A percentile compares a stretch with the other conserved stretches of the same genome.
These are phyloP conservation scores for Ectropis crepuscularia DNA, from an alignment of 2,888 invertebrate species.

Conservation along the genomic window DNA sequence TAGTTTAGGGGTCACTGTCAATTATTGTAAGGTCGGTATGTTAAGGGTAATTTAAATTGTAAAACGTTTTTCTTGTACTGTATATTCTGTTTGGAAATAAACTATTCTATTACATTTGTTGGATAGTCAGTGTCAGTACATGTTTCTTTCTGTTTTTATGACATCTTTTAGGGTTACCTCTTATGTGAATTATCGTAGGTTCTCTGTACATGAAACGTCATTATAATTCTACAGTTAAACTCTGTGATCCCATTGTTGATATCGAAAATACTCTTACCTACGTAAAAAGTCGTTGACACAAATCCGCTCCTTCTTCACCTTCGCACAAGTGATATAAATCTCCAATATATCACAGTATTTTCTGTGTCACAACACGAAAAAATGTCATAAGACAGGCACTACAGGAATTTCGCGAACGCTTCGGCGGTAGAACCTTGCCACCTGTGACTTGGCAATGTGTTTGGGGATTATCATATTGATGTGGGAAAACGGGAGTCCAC, in stretches of 20 bases:
- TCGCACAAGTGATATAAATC: constrained; percentile 48
- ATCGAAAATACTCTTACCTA: neutral
- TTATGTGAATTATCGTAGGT: too few relatives aligned
- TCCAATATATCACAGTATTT: constrained; percentile 48
- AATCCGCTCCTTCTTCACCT: constrained; percentile 33
- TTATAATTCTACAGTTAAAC: too few relatives aligned
- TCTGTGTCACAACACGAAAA: constrained; percentile 50
- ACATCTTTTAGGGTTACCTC: too few relatives aligned
- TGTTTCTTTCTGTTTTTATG: too few relatives aligned
- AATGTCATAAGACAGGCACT: constrained; percentile 50
- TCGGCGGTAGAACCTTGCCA: constrained; percentile 40
- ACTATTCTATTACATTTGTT: too few relatives aligned
- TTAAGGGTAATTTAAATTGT: too few relatives aligned
- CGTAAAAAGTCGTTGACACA: constrained; percentile 10
- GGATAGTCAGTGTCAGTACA: too few relatives aligned
- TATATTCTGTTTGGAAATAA: too few relatives aligned
- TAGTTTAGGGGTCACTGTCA: too few relatives aligned
- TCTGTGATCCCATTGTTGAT: neutral
- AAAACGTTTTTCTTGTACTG: too few relatives aligned
- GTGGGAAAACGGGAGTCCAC: constrained; percentile 48
- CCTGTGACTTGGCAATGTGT: constrained; percentile 50
- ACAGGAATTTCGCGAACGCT: constrained; percentile 51
- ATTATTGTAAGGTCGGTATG: too few relatives aligned
- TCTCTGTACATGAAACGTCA: too few relatives aligned
- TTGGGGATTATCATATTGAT: constrained; percentile 58